phyloP scores from a whole-genome alignment of 64 coral and sea anemone genomes.

The Dendronephthya gigantea region DNA sequence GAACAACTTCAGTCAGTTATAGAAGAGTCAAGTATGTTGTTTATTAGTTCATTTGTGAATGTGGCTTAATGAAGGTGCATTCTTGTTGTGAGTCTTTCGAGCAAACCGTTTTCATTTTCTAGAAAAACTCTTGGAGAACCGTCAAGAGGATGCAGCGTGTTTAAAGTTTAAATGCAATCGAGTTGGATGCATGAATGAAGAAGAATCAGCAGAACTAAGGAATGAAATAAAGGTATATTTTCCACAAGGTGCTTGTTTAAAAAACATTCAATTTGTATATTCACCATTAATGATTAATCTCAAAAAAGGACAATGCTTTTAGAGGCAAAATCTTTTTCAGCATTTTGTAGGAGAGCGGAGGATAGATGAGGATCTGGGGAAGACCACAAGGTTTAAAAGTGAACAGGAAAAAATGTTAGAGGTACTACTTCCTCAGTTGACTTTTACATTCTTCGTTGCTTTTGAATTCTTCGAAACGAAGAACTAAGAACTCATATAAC shows the following conservation, averaged over 20 bases:
- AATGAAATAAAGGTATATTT: constrained; percentile 9
- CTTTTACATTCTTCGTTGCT: too few relatives aligned
- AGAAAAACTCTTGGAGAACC: background rate
- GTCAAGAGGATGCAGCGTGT: background rate
- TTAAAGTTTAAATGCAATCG: constrained; percentile 11
- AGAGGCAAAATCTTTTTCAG: background rate
- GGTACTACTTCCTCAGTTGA: too few relatives aligned
- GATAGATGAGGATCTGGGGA: constrained; percentile 4
- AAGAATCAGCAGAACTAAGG: background rate
- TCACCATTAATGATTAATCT: too few relatives aligned
- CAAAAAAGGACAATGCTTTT: too few relatives aligned
- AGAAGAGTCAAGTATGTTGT: background rate
- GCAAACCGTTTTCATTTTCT: background rate
- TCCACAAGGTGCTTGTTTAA: too few relatives aligned
- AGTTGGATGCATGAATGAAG: background rate
- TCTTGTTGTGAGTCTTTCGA: background rate
- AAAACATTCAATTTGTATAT: too few relatives aligned
- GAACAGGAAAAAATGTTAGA: constrained; percentile 3
- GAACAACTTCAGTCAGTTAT: background rate
- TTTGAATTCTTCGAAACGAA: too few relatives aligned
- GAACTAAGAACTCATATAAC: background rate
- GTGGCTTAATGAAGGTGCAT: background rate
- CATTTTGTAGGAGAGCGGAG: constrained; percentile 12
- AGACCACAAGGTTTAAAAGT: background rate
- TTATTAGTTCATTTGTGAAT: background rate